Evolutionary conservation across 1,140 invertebrate species (phyloP).

Genomic region (Cydia splendana): DNA sequence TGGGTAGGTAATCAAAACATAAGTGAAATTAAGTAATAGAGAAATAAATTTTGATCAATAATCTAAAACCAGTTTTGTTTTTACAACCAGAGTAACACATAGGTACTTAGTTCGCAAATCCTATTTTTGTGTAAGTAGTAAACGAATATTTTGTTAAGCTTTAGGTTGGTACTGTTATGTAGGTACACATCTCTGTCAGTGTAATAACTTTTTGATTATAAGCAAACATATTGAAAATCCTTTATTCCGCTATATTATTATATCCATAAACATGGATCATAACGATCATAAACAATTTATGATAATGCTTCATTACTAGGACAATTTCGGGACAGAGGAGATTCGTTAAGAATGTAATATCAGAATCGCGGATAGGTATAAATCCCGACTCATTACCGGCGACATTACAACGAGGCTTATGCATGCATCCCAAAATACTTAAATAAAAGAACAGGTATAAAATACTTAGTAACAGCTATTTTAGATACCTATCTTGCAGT

Average conservation of each 20-base stretch:
- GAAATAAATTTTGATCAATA: too few relatives aligned
- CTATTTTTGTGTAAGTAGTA: too few relatives aligned
- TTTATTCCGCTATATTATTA: neutral
- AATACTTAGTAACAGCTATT: neutral
- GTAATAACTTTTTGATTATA: neutral
- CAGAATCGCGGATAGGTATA: conserved; percentile 23
- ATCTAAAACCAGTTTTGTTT: too few relatives aligned
- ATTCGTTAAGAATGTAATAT: conserved; percentile 32
- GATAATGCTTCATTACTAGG: conserved; percentile 28
- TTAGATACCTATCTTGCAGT: neutral
- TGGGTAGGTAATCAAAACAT: too few relatives aligned
- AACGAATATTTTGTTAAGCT: too few relatives aligned
- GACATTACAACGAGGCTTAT: conserved; percentile 24
- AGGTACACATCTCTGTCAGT: too few relatives aligned
- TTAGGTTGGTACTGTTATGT: too few relatives aligned
- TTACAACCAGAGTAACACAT: too few relatives aligned
- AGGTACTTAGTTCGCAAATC: too few relatives aligned
- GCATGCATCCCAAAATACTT: conserved; percentile 6
- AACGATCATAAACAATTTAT: conserved; percentile 25
- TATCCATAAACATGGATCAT: conserved; percentile 16
- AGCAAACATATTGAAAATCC: neutral
- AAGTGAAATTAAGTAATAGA: too few relatives aligned
- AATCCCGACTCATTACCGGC: conserved; percentile 24
- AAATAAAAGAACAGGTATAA: neutral
- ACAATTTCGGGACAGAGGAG: conserved; percentile 16